These are phyloP conservation scores for Colius striatus DNA, from an alignment of 2,113 vertebrate genomes.

Conservation along the genomic window DNA sequence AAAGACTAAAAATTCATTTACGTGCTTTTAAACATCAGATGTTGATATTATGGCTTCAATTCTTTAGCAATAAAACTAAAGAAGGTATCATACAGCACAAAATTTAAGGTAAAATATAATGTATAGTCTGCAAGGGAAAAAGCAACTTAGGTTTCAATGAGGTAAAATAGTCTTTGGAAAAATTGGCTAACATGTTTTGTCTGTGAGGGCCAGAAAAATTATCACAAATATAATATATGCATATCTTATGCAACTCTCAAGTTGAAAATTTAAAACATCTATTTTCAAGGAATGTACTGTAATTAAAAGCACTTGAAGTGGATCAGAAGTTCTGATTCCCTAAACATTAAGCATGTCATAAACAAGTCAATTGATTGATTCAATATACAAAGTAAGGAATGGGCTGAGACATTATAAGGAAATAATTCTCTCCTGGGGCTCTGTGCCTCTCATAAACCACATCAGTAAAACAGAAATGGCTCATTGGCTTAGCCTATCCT, in stretches of 20 bases:
- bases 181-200: slow-evolving; percentile 61
- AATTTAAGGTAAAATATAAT: background rate
- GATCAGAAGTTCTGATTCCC: slow-evolving; percentile 69
- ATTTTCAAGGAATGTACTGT: slow-evolving; percentile 69
- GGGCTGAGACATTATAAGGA: slow-evolving; percentile 36
- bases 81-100: background rate
- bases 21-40: background rate
- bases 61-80: background rate
- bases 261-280: slow-evolving; percentile 75
- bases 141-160: slow-evolving; percentile 12
- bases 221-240: slow-evolving; percentile 76
- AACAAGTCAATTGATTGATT: slow-evolving; percentile 65
- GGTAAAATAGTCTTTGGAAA: slow-evolving; percentile 67
- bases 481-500: slow-evolving; percentile 35
- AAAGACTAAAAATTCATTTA: background rate
- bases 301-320: slow-evolving; percentile 74
- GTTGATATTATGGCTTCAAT: background rate
- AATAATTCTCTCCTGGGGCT: slow-evolving; percentile 26
- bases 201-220: slow-evolving; percentile 68
- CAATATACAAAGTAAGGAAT: slow-evolving; percentile 52
- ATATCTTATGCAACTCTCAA: slow-evolving; percentile 72
- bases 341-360: slow-evolving; percentile 60
- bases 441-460: slow-evolving; percentile 39
- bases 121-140: background rate
- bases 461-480: slow-evolving; percentile 42